Evolutionary conservation across 2,113 vertebrate species (phyloP).

Genomic region (Brachyistius frenatus): DNA sequence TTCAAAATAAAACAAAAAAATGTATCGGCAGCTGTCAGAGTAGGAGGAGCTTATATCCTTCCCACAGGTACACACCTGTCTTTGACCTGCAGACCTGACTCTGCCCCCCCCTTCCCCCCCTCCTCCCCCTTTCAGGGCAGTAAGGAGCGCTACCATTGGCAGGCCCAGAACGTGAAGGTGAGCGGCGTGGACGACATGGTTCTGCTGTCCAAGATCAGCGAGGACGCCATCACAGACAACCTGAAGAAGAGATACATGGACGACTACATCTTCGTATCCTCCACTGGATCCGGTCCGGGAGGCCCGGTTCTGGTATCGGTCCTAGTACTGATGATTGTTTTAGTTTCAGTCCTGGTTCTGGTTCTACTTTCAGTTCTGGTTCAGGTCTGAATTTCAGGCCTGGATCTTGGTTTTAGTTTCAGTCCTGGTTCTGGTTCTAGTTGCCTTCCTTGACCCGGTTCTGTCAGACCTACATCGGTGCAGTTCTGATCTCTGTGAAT

Average conservation of each 20-base stretch:
- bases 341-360: no score
- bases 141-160: constrained; percentile 89
- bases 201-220: constrained; percentile 87
- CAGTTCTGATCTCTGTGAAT: constrained; percentile 89
- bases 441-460: constrained; percentile 62
- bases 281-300: not conserved
- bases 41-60: no score
- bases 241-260: constrained; percentile 90
- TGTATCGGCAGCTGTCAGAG: no score
- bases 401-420: not conserved
- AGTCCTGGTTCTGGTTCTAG: not conserved
- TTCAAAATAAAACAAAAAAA: no score
- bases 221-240: constrained; percentile 90
- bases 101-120: not conserved
- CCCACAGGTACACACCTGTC: no score
- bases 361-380: no score
- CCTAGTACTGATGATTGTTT: no score
- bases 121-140: constrained; percentile 81
- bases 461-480: constrained; percentile 87
- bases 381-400: no score
- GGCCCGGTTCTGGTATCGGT: no score
- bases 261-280: constrained; percentile 91
- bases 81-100: no score
- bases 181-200: constrained; percentile 91
- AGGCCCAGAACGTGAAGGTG: constrained; percentile 88